Base-by-base conservation (phyloP, 2,888 invertebrate genomes). In the Adelognathus sp. region DNA sequence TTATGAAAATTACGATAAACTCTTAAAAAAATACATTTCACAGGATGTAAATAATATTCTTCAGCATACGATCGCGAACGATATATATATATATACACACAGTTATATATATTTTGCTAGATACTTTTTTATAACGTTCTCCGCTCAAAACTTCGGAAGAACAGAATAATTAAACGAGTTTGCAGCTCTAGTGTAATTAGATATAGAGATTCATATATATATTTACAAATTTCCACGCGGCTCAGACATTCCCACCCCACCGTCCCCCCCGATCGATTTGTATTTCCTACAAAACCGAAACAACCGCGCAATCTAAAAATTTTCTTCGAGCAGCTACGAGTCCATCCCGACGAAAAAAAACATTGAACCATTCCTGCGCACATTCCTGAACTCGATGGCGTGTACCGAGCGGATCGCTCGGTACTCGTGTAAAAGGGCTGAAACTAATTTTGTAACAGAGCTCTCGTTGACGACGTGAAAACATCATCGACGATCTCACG, bases 21-120 rank as follows among this genome's bases (percentile, higher is more conserved):
- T 29, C 9, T 50, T 11, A 44, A 9, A 33, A 18, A 33, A 39
- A 41, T 18, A 33, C 52, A 29, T 60, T 54, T 64, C 36, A 61
- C 61, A 71, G 60, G 70, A 71, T 75, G 79, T 79, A 79, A 54
- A 79, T 76, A 81, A 64, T 81, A 27, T 60, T 63, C 24, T 56
- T 29, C 72, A 66, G 33, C 58, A 56, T 71, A 33, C 56, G 9
- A 64, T 75, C 61, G 58, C 70, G 29, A 71, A 71, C 56, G 29
- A 76, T 66, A 72, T 70, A 75, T 74, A 80, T 56, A 69, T 14
- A 79, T 64, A 58, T 46, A 52, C 64, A 75, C 63, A 77, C 16
- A 75, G 31, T 64, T 41, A 76, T 60, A 85, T 87, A 85, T 85
- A 84, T 86, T 85, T 87, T 86, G 83, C 80, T 87, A 87, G 74